Conservation (phyloP, 2,797 vertebrate species). For the Catamblyrhynchus diadema region DNA sequence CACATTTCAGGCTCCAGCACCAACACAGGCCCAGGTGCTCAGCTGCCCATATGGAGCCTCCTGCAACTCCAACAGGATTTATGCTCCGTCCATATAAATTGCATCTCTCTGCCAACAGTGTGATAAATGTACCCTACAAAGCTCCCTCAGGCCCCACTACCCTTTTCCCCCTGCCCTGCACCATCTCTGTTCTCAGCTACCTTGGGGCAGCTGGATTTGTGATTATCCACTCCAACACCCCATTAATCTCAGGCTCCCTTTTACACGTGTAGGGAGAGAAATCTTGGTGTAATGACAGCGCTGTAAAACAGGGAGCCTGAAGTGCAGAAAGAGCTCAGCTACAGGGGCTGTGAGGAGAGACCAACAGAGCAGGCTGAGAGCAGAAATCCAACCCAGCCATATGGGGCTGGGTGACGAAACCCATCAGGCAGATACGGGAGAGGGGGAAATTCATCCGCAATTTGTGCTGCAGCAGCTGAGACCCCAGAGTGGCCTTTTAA, state of each 20-base stretch:
- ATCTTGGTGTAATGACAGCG: background rate
- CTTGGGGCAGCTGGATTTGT: slow-evolving; percentile 59
- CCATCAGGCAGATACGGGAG: background rate
- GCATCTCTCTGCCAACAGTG: background rate
- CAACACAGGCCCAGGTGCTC: background rate
- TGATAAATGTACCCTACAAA: slow-evolving; percentile 11
- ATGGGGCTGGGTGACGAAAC: slow-evolving; percentile 39
- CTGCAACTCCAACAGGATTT: slow-evolving; percentile 12
- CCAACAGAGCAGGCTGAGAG: background rate
- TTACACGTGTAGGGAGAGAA: background rate
- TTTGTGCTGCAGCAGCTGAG: slow-evolving; percentile 42
- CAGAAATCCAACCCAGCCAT: slow-evolving; percentile 23
- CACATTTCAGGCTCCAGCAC: background rate
- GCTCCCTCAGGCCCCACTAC: slow-evolving; percentile 20
- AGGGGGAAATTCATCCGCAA: background rate
- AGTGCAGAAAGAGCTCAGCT: background rate
- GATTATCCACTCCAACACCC: slow-evolving; percentile 24
- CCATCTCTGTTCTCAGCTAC: slow-evolving; percentile 22
- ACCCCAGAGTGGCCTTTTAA: slow-evolving; percentile 42
- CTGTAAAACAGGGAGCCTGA: slow-evolving; percentile 32
- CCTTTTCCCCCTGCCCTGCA: background rate
- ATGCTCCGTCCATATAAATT: slow-evolving; percentile 19
- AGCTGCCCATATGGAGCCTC: background rate
- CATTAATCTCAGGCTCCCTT: slow-evolving; percentile 52
- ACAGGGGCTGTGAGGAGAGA: background rate